phyloP scores from a whole-genome alignment of 2,888 invertebrate genomes.

The Papilio elwesi region DNA sequence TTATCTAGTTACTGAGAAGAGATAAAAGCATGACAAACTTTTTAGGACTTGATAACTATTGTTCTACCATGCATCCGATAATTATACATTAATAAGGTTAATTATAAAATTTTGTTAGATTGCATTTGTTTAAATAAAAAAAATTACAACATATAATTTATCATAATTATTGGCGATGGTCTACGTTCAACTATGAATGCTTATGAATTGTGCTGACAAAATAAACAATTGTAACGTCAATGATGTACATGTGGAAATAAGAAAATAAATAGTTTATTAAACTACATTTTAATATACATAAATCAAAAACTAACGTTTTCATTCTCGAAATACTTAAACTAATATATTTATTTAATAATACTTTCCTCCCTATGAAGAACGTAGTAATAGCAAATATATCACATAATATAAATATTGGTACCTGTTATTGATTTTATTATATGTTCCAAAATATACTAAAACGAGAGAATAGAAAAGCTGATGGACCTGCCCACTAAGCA shows the following conservation, averaged over 20 bases:
- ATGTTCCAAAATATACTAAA: too few species aligned
- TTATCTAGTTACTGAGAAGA: constrained; percentile 2
- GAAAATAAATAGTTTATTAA: neutral
- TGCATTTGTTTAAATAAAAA: too few species aligned
- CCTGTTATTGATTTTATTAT: too few species aligned
- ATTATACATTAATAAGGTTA: neutral
- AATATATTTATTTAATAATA: neutral
- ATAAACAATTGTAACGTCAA: too few species aligned
- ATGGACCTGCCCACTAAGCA: too few species aligned
- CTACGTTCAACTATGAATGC: too few species aligned
- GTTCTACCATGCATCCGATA: neutral
- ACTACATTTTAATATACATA: neutral
- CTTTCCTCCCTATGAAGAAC: neutral
- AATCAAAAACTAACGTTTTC: neutral
- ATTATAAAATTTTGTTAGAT: neutral
- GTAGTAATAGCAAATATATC: neutral
- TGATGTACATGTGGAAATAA: too few species aligned
- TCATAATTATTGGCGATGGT: too few species aligned
- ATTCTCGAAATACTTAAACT: constrained; percentile 5
- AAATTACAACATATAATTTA: too few species aligned
- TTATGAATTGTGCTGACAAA: too few species aligned
- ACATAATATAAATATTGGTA: neutral
- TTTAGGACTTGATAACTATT: neutral
- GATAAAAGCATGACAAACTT: neutral
- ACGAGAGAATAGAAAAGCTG: too few species aligned